Base-by-base conservation (phyloP, 2,888 invertebrate genomes). In the Meandrusa payeni region DNA sequence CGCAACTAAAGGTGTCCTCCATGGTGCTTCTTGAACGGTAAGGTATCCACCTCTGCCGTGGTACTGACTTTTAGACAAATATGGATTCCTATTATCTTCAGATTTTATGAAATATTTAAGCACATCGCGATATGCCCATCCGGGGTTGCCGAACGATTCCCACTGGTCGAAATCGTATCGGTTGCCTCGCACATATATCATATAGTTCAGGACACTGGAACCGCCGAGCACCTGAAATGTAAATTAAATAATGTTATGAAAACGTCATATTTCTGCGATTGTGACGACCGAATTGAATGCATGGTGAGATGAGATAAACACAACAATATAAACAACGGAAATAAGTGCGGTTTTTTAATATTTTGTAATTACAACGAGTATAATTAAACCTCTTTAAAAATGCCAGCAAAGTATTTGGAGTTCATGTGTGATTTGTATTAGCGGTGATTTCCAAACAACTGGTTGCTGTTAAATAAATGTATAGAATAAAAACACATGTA, bases 61-160 rank as follows among this genome's bases (percentile, higher is more conserved):
- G 59, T 94, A 95, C 48, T 82, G 80, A 41, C 89, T 93, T 45
- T 89, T 90, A 2, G 91, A 89, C 38, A 96, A 75, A 65, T 96
- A 96, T 0, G 96, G 96, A 76, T 95, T 95, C 49, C 94, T 90
- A 73, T 95, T 96, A 69, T 96, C 96, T 72, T 96, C 96, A 0
- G 95, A 95, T 70, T 96, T 96, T 57, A 93, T 93, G 69, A 97
- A 98, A 65, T 98, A 98, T 32, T 93, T 92, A 2, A 98, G 83
- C 0, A 94, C 95, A 45, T 95, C 91, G 1, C 92, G 88, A 77
- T 95, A 97, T 0, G 93, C 92, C 97, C 97, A 98, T 3, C 96
- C 97, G 0, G 93, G 89, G 61, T 97, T 97, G 0, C 97, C 97
- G 50, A 93, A 75, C 1, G 90, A 82, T 58, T 95, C 95, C 97